phyloP scores from a whole-genome alignment of 2,888 invertebrate species.

The Mongoloraphidia duomilia region DNA sequence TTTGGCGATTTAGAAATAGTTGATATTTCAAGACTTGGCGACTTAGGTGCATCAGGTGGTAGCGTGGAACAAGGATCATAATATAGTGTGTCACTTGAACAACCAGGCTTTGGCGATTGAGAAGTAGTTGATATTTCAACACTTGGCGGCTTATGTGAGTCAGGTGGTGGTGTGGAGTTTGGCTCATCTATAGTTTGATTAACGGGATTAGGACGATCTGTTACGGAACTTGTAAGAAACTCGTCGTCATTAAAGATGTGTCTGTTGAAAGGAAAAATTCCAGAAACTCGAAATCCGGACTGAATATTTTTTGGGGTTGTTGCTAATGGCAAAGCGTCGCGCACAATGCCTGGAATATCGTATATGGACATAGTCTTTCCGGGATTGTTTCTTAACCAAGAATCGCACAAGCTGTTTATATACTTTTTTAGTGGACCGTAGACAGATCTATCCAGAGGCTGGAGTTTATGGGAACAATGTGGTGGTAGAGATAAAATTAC shows the following conservation, averaged over 20 bases:
- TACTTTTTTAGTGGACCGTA: conserved; percentile 11
- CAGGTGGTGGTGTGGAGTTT: no score
- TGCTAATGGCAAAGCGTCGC: conserved; percentile 7
- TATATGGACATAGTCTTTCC: conserved; percentile 10
- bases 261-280: not conserved
- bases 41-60: no score
- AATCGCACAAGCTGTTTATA: conserved; percentile 8
- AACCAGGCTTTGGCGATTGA: no score
- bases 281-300: conserved; percentile 9
- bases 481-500: conserved; percentile 11
- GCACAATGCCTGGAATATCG: conserved; percentile 9
- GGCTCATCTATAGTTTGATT: no score
- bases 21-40: no score
- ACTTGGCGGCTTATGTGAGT: no score
- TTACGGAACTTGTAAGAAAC: no score
- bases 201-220: no score
- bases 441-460: conserved; percentile 10
- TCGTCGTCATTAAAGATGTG: conserved; percentile 6
- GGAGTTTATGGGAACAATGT: conserved; percentile 11
- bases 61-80: no score
- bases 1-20: no score
- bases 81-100: no score
- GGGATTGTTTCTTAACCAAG: conserved; percentile 9
- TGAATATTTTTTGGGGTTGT: conserved; percentile 11
- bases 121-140: no score